Base-by-base conservation (phyloP, 2,113 vertebrate species). In the Motacilla alba region DNA sequence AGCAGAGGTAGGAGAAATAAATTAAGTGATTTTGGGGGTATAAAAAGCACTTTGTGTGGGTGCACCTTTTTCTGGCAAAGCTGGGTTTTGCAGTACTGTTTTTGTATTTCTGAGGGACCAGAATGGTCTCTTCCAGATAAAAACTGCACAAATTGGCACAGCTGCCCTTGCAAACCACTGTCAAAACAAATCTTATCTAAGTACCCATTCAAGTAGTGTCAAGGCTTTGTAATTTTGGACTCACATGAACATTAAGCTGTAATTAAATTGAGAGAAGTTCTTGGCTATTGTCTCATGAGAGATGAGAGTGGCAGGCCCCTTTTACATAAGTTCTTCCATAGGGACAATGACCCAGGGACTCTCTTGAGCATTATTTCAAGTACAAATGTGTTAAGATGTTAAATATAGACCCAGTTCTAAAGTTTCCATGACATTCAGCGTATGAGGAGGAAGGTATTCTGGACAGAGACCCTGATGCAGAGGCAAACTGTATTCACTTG, bases 341-440 rank as follows among this genome's bases (percentile, higher is more conserved):
- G 74, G 14, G 28, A 19, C 22, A 49, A 15, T 49, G 37, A 31
- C 15, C 23, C 17, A 28, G 60, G 39, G 33, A 28, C 28, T 82
- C 30, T 31, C 16, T 24, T 56, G 41, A 77, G 17, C 8, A 6
- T 10, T 72, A 50, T 74, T 93, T 77, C 23, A 52, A 66, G 33
- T 17, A 47, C 58, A 53, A 80, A 44, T 41, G 8, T 53, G 10
- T 35, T 82, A 50, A 56, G 11, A 23, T 74, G 3, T 19, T 79
- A 75, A 78, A 72, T 87, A 59, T 14, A 82, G 30, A 35, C n/a
- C n/a, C 33, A 84, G 63, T 60, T 7, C 7, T 59, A 46, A 67
- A 30, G 1, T n/a, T 13, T 81, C 33, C 5, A 4, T 81, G 27
- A 72, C 30, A 52, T 31, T n/a, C 20, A 37, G 3, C 0, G 0